Percentiles rank a stretch among this genome's conserved stretches.
Conservation (phyloP, 1,140 invertebrate species). For the Drosophila leontia region DNA sequence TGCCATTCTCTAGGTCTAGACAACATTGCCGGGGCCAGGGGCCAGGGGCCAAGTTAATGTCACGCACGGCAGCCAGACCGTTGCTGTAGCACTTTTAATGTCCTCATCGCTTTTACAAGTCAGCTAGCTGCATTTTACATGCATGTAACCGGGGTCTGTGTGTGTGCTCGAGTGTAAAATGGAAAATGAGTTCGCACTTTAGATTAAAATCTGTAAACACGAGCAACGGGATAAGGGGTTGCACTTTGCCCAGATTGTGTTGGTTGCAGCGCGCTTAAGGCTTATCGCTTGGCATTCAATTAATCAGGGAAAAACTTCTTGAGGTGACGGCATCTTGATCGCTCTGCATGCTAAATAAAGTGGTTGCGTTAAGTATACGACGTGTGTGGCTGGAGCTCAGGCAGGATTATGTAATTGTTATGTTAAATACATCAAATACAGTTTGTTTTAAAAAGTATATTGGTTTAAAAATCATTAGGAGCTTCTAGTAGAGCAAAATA, state of each 20-base stretch:
- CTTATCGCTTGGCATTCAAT: constrained; percentile 41
- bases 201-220: constrained; percentile 74
- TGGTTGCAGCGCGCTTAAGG: constrained; percentile 16
- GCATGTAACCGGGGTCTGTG: background rate
- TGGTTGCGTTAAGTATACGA: constrained; percentile 16
- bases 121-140: constrained; percentile 37
- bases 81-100: constrained; percentile 46
- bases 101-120: constrained; percentile 59
- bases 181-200: constrained; percentile 74
- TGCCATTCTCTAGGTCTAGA: constrained; percentile 31
- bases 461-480: background rate
- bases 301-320: constrained; percentile 30
- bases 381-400: background rate
- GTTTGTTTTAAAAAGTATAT: no score
- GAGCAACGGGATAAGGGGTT: background rate
- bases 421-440: background rate
- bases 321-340: constrained; percentile 16
- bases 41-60: constrained; percentile 49
- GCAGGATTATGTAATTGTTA: background rate
- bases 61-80: constrained; percentile 35
- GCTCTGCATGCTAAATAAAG: constrained; percentile 9
- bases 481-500: background rate
- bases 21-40: constrained; percentile 25
- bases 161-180: constrained; percentile 65
- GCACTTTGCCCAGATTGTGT: constrained; percentile 28